Evolutionary conservation across 2,888 invertebrate genomes (phyloP).

Genomic region (Notodonta ziczac): DNA sequence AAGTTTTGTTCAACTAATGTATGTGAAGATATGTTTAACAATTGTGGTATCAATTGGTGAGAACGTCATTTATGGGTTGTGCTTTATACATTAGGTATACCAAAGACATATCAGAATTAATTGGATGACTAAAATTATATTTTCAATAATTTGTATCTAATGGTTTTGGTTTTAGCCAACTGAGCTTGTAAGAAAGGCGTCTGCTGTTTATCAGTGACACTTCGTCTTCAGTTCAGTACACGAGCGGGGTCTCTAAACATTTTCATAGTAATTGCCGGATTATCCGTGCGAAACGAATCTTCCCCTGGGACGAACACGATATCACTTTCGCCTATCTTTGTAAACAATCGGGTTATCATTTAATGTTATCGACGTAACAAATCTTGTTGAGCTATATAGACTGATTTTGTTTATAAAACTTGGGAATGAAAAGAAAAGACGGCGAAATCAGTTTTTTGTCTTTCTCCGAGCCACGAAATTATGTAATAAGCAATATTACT

Average conservation of each 20-base stretch:
- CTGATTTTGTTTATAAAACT: not conserved
- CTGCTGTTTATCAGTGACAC: constrained; percentile 8
- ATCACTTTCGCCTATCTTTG: constrained; percentile 4
- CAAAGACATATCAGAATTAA: no score
- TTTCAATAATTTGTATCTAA: not conserved
- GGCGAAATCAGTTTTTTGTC: no score
- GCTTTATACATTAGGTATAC: no score
- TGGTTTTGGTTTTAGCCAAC: not conserved
- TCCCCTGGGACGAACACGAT: constrained; percentile 1
- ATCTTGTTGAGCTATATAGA: not conserved
- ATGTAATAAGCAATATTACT: no score
- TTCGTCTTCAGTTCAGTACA: constrained; percentile 29
- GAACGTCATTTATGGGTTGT: no score
- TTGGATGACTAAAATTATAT: no score
- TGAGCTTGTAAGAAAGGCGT: not conserved
- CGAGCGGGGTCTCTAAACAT: constrained; percentile 34
- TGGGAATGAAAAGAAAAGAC: not conserved
- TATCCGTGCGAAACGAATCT: constrained; percentile 9
- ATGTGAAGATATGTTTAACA: no score
- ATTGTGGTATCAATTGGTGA: no score
- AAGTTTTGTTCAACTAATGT: no score
- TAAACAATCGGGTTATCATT: constrained; percentile 3
- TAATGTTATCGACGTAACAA: not conserved
- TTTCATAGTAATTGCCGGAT: constrained; percentile 36
- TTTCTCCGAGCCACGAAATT: no score